Percentiles rank a stretch among this genome's conserved stretches.
phyloP scores from a whole-genome alignment of 1,140 invertebrate species.

The Brachionus calyciflorus region DNA sequence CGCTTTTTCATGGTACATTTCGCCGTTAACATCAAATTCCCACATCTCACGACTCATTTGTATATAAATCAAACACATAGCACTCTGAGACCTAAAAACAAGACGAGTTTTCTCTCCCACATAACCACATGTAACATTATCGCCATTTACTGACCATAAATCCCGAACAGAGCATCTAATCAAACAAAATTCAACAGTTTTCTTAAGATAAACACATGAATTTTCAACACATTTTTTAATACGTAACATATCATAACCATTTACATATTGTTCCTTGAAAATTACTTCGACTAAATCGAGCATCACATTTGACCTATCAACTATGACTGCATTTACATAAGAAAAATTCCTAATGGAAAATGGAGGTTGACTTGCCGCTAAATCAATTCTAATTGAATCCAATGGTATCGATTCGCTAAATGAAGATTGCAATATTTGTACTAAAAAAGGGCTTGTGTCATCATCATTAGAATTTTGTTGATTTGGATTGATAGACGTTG shows the following conservation, averaged over 20 bases:
- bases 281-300: conserved; percentile 92
- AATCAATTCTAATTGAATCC: conserved; percentile 23
- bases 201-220: conserved; percentile 32
- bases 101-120: conserved; percentile 60
- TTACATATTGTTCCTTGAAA: conserved; percentile 96
- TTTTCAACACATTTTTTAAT: conserved; percentile 69
- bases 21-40: conserved; percentile 97
- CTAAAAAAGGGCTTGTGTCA: conserved; percentile 26
- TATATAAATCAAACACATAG: conserved; percentile 90
- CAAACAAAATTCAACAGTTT: neutral
- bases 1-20: conserved; percentile 88
- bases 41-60: conserved; percentile 99
- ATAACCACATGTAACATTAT: conserved; percentile 31
- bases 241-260: conserved; percentile 96
- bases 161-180: neutral
- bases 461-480: conserved; percentile 26
- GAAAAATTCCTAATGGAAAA: conserved; percentile 30
- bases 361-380: conserved; percentile 18
- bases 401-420: conserved; percentile 33
- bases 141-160: conserved; percentile 2
- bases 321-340: conserved; percentile 9
- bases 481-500: neutral
- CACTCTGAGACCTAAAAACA: conserved; percentile 91
- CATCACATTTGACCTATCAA: conserved; percentile 67
- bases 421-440: neutral